These are phyloP conservation scores for Ptychodera flava DNA, from an alignment of 35 echinoderm and acorn worm genomes.

Conservation along the genomic window DNA sequence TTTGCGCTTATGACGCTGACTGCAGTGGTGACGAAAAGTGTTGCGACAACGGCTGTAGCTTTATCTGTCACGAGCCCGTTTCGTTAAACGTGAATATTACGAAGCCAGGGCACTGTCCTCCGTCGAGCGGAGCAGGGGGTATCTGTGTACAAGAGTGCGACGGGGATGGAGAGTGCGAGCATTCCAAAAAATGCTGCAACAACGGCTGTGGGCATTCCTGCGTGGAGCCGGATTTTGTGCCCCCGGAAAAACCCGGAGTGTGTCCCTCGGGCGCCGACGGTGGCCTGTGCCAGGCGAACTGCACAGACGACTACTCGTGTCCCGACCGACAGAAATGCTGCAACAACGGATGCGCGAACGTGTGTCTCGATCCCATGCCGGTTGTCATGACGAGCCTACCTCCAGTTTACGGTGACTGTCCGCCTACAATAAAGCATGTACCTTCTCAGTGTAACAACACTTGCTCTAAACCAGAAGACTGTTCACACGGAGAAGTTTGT, in stretches of 20 bases:
- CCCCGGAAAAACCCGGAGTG: not conserved
- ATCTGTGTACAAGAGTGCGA: not conserved
- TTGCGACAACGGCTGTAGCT: not conserved
- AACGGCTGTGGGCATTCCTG: not conserved
- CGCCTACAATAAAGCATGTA: not conserved
- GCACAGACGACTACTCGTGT: not conserved
- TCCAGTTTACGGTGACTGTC: not conserved
- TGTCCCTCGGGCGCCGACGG: not conserved
- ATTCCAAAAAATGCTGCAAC: not conserved
- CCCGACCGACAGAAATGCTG: not conserved
- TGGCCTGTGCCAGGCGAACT: not conserved
- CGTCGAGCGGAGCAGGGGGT: not conserved
- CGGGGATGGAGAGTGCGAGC: not conserved
- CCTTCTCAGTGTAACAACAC: not conserved
- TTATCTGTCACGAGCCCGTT: not conserved
- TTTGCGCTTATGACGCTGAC: not conserved
- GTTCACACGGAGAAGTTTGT: not conserved
- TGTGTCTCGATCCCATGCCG: not conserved
- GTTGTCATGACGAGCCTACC: not conserved
- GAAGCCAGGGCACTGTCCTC: not conserved
- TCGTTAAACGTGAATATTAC: not conserved
- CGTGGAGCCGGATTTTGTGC: not conserved
- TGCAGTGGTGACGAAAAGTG: not conserved
- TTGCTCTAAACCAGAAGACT: not conserved
- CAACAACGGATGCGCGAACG: not conserved